Conservation (phyloP, 2,797 vertebrate genomes). For the Anguilla marmorata region DNA sequence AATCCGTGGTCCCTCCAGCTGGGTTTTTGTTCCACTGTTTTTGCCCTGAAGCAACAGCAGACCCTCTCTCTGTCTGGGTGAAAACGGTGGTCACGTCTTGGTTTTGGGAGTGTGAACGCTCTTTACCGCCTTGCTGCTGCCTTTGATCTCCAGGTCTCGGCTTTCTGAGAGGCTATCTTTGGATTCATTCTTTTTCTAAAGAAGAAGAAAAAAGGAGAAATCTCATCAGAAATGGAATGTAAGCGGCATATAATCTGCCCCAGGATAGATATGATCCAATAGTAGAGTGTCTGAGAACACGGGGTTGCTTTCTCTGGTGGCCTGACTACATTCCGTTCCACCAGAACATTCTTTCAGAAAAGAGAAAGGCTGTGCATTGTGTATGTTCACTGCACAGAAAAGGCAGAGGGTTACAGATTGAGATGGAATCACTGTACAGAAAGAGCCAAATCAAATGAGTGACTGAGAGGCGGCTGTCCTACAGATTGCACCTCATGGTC, state of each 20-base stretch:
- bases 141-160: constrained; percentile 63
- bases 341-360: neutral
- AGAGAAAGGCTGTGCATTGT: neutral
- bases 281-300: neutral
- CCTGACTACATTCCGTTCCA: neutral
- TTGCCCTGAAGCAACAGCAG: neutral
- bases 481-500: too few species aligned
- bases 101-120: constrained; percentile 58
- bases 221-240: constrained; percentile 19
- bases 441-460: neutral
- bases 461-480: too few species aligned
- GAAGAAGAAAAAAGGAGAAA: constrained; percentile 18
- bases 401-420: neutral
- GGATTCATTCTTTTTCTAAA: constrained; percentile 76
- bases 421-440: neutral
- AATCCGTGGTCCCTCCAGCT: neutral
- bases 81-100: constrained; percentile 29
- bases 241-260: neutral
- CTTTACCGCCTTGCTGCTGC: constrained; percentile 72
- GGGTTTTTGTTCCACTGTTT: neutral
- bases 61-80: neutral
- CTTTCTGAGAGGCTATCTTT: constrained; percentile 78
- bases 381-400: neutral
- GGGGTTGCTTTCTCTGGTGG: neutral
- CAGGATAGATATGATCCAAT: neutral